These are phyloP conservation scores for Rhorus exstirpatorius DNA, from an alignment of 2,888 invertebrate species.

Conservation along the genomic window DNA sequence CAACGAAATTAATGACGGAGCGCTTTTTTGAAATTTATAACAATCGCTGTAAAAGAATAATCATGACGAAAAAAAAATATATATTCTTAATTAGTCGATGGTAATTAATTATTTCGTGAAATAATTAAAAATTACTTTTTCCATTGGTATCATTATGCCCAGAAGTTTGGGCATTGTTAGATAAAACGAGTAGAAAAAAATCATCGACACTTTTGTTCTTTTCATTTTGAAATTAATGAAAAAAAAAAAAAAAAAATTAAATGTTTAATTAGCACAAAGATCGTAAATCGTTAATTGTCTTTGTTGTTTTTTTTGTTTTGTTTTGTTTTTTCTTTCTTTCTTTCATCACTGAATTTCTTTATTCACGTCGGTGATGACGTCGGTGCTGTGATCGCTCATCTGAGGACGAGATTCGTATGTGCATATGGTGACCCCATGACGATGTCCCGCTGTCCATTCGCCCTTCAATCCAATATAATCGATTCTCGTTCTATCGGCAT, in stretches of 20 bases:
- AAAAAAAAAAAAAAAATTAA: background rate
- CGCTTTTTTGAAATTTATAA: no score
- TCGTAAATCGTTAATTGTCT: no score
- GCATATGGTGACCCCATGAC: constrained; percentile 96
- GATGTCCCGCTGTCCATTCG: constrained; percentile 94
- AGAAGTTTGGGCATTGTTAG: no score
- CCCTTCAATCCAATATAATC: constrained; percentile 98
- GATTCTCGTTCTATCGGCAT: constrained; percentile 93
- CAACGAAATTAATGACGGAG: no score
- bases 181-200: no score
- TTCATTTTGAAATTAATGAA: background rate
- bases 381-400: constrained; percentile 93
- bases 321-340: background rate
- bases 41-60: no score
- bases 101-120: no score
- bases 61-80: no score
- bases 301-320: no score
- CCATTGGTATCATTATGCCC: no score
- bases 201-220: background rate
- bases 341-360: constrained; percentile 68
- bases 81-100: no score
- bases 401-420: constrained; percentile 96
- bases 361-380: constrained; percentile 81
- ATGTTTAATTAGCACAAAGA: background rate
- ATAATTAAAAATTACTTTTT: no score